Evolutionary conservation across 2,888 invertebrate species (phyloP), one percentile per base, ranked within the genome.

Genomic region (Pseudococcus jackbeardsleyi): DNA sequence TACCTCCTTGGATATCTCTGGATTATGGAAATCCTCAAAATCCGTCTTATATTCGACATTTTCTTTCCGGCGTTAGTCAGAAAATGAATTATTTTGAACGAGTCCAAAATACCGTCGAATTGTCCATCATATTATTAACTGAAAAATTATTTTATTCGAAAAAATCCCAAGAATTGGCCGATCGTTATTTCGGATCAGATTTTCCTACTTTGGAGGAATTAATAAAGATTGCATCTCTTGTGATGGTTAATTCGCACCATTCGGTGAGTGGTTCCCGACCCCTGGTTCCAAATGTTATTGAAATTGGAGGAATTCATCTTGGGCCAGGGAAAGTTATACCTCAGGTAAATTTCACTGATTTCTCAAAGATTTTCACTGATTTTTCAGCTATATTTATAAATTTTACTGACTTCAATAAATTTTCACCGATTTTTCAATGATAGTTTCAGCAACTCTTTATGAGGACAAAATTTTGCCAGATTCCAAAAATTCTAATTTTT

Each of bases 21-120:
- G 68, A 0, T 15, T 26, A 79, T 7, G 86, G 85, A 7, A 77
- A 89, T 68, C 82, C 89, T 3, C n/a, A 39, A 8, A 82, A 22
- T 7, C 48, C 85, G 9, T 33, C 87, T 9, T 84, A 33, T 39
- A 68, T 42, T 17, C 48, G 46, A 11, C 12, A 46, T 68, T 26
- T 46, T 26, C 22, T 87, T 0, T 54, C 68, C 0, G 2, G 17
- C 9, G 26, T 42, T 19, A 15, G 12, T 5, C 11, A 26, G 12
- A 84, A 50, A 42, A 89, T 89, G 89, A 77, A 33, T 11, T 72
- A 87, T 9, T 79, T 46, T 19, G 26, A 85, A 12, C 79, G 88
- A 26, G 0, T 26, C 15, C 19, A 48, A 8, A 89, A 89, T 72
- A 50, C 84, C 0, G n/a, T 89, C 46, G 59, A 46, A 9, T 17